These are phyloP conservation scores for Trilocha varians DNA, from an alignment of 2,888 invertebrate species.

Conservation along the genomic window DNA sequence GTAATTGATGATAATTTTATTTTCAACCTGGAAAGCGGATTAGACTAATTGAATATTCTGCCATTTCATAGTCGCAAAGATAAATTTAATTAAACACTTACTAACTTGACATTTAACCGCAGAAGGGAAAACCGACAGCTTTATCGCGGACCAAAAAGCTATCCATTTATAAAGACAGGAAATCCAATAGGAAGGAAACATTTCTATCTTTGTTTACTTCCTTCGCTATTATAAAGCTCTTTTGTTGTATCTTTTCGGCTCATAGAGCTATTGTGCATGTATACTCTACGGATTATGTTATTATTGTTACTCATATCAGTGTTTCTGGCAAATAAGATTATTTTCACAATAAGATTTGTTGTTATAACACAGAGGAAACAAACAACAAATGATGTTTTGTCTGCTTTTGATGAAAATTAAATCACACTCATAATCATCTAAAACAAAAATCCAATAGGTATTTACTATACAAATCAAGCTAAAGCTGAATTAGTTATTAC, in stretches of 20 bases:
- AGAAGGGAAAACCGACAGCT: constrained; percentile 16
- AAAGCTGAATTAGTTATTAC: too few species aligned
- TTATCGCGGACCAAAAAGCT: constrained; percentile 20
- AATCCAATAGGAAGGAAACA: constrained; percentile 25
- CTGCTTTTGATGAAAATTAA: too few species aligned
- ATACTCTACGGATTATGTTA: not conserved
- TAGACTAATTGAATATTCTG: not conserved
- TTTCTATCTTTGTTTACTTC: constrained; percentile 17
- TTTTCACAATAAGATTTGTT: not conserved
- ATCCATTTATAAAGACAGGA: constrained; percentile 23
- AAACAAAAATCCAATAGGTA: too few species aligned
- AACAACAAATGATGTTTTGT: too few species aligned
- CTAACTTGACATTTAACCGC: not conserved
- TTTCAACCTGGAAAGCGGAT: too few species aligned
- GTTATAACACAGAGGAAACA: too few species aligned
- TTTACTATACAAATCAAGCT: too few species aligned
- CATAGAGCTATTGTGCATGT: not conserved
- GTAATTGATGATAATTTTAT: too few species aligned
- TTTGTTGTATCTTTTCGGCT: not conserved
- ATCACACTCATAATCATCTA: too few species aligned
- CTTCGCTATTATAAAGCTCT: constrained; percentile 14
- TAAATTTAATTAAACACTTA: constrained; percentile 21
- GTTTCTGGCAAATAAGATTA: not conserved
- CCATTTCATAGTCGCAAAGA: constrained; percentile 2
- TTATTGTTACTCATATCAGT: not conserved